Conservation (phyloP, 2,888 invertebrate species). For the Caprella mutica region DNA sequence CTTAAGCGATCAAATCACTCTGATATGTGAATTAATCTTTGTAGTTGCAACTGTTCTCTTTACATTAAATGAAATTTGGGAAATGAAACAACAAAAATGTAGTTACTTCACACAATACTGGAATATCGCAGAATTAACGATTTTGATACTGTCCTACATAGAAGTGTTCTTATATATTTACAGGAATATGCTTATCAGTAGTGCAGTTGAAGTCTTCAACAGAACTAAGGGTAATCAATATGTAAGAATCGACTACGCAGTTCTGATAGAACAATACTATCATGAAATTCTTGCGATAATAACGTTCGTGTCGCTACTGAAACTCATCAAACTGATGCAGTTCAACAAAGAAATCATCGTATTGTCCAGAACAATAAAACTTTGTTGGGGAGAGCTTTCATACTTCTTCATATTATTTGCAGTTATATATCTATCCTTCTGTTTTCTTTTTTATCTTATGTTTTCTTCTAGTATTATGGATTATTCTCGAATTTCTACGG, state of each 20-base stretch:
- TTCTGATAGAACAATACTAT: constrained; percentile 43
- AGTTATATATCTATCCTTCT: constrained; percentile 42
- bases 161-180: constrained; percentile 21
- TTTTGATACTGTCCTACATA: constrained; percentile 18
- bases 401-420: constrained; percentile 42
- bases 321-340: constrained; percentile 45
- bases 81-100: constrained; percentile 21
- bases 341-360: constrained; percentile 39
- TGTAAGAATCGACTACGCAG: constrained; percentile 40
- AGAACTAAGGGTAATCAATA: constrained; percentile 31
- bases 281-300: constrained; percentile 43
- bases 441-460: constrained; percentile 38
- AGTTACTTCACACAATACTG: constrained; percentile 23
- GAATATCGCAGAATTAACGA: constrained; percentile 25
- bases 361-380: constrained; percentile 36
- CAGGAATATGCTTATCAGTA: constrained; percentile 10
- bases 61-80: constrained; percentile 34
- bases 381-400: constrained; percentile 37
- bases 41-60: constrained; percentile 42
- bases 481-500: constrained; percentile 39
- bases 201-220: constrained; percentile 14
- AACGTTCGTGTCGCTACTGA: constrained; percentile 44
- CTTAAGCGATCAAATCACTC: constrained; percentile 39
- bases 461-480: constrained; percentile 36
- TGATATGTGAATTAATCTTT: constrained; percentile 42